Conservation (phyloP, 2,797 vertebrate genomes). For the Nasua narica region DNA sequence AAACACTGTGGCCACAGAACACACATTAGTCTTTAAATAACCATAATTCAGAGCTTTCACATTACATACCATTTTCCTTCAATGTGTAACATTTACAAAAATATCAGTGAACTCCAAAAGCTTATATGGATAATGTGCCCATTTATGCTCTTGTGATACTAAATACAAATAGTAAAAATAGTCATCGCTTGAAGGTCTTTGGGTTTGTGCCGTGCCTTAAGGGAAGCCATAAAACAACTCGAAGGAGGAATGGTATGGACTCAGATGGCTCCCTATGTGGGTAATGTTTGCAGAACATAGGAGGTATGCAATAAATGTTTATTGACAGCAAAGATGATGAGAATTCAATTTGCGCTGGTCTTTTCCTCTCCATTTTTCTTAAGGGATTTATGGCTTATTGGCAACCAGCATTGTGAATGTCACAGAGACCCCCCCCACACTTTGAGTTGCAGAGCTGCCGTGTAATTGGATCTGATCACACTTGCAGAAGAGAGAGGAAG, state of each 20-base stretch:
- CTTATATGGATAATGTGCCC: neutral
- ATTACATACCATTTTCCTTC: neutral
- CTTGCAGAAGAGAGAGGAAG: slow-evolving; percentile 18
- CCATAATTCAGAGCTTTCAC: slow-evolving; percentile 16
- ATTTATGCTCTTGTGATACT: neutral
- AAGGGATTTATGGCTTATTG: neutral
- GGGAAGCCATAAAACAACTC: neutral
- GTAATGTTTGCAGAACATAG: neutral
- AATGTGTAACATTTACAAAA: slow-evolving; percentile 9
- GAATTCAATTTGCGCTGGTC: neutral
- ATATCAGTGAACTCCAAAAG: slow-evolving; percentile 27
- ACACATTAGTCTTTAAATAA: slow-evolving; percentile 57
- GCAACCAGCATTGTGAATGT: neutral
- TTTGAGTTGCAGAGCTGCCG: neutral
- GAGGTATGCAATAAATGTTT: neutral
- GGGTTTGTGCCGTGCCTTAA: neutral
- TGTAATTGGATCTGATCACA: neutral
- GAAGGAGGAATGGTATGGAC: neutral
- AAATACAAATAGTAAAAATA: slow-evolving; percentile 32
- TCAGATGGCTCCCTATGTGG: neutral
- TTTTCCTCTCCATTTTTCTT: neutral
- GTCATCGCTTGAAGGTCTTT: neutral
- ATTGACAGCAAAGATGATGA: neutral
- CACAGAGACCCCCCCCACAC: neutral
- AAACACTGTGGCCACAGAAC: slow-evolving; percentile 37